A percentile compares a stretch with the other conserved stretches of the same genome.
phyloP scores from a whole-genome alignment of 2,797 vertebrate species.

The Chaetophractus vellerosus region DNA sequence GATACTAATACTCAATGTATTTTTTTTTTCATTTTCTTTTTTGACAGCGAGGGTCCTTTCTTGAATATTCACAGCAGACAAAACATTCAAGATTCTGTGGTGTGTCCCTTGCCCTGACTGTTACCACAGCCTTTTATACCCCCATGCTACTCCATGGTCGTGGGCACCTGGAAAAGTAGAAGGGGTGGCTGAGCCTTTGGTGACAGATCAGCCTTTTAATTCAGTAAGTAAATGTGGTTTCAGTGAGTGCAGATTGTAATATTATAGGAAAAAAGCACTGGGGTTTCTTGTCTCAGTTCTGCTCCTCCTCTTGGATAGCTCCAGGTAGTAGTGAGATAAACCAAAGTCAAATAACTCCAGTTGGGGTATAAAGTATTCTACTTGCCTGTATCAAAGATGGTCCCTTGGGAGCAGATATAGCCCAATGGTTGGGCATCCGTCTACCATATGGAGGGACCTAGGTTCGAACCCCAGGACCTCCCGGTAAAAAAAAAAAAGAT shows the following conservation, averaged over 20 bases:
- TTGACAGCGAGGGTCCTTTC: background rate
- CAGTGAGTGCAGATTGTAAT: background rate
- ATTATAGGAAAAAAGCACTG: background rate
- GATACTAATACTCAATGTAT: background rate
- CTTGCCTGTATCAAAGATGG: background rate
- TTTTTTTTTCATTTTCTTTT: slow-evolving; percentile 30
- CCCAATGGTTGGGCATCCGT: no score
- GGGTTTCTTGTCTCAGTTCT: background rate
- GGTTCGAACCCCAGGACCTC: no score
- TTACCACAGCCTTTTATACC: rapidly evolving
- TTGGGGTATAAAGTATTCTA: background rate
- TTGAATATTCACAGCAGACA: background rate
- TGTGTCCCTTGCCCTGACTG: background rate
- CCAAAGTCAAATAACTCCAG: slow-evolving; percentile 12
- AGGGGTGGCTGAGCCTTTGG: background rate
- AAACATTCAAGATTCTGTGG: background rate
- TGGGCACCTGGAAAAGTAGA: background rate
- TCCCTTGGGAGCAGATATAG: no score
- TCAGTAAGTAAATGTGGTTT: slow-evolving; percentile 37
- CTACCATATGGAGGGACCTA: no score
- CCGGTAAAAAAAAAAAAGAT: no score
- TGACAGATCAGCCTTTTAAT: background rate
- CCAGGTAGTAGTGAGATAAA: background rate
- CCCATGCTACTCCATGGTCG: background rate
- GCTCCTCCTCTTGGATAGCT: background rate